Evolutionary conservation across 30 jellyfish, hydroid and myxozoan species (phyloP).

Genomic region (Mastigias papua): DNA sequence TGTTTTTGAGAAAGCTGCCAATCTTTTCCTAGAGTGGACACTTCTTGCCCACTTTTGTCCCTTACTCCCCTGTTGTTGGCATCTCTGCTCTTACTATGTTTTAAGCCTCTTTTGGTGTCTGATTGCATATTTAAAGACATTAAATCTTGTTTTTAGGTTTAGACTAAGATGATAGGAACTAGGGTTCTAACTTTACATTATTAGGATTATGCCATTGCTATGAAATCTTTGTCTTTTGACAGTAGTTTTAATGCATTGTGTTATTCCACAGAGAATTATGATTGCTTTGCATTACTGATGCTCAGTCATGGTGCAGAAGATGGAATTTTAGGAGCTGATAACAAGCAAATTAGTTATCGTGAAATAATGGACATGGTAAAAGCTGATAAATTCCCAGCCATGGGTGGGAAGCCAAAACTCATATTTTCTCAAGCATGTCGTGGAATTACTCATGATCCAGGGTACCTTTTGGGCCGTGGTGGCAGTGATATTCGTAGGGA

Average conservation of each 20-base stretch:
- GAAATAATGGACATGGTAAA: conserved; percentile 24
- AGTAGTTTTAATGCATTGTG: background rate
- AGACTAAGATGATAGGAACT: no score
- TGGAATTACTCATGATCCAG: conserved; percentile 49
- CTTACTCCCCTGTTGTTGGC: no score
- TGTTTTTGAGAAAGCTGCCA: no score
- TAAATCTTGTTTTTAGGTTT: no score
- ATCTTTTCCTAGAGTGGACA: no score
- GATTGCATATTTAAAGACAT: no score
- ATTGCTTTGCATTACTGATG: conserved; percentile 54
- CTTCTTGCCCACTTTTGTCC: no score
- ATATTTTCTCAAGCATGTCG: conserved; percentile 79
- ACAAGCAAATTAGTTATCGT: conserved; percentile 18
- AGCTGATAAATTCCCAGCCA: conserved; percentile 53
- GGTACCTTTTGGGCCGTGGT: conserved; percentile 44
- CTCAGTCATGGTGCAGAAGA: conserved; percentile 76
- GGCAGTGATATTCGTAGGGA: conserved; percentile 1
- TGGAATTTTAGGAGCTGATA: conserved; percentile 67
- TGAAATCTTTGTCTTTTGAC: no score
- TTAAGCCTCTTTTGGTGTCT: no score
- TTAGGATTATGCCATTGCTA: no score
- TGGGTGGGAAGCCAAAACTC: conserved; percentile 74
- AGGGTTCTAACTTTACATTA: no score
- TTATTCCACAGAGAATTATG: conserved; percentile 48
- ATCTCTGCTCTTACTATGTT: no score